Evolutionary conservation across 2,797 vertebrate species (phyloP), one percentile per base, ranked within the genome.

Genomic region (Neosilurus hyrtlii): DNA sequence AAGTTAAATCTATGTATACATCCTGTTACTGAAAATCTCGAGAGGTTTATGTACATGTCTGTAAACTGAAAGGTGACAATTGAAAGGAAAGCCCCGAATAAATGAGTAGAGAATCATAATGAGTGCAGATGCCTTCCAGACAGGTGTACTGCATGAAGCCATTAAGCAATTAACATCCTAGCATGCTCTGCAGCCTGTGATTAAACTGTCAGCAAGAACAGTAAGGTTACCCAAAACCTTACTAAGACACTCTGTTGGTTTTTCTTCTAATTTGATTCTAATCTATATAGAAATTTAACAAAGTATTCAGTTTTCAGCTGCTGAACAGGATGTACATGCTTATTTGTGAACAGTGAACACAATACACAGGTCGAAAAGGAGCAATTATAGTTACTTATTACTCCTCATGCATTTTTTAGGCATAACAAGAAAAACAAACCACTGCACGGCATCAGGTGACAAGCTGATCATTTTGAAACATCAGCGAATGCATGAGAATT

Each of bases 201-300:
- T 63, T 37, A 79, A 79, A 62, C 37, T 83, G 43, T 78, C 75
- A 77, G 76, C 76, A 63, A 51, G 61, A 78, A 78, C n/a, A 30
- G 9, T 51, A 78, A 16, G 61, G 1, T 63, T 75, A 59, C 22
- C 61, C 76, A 65, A 78, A 43, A 65, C 43, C 59, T 65, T 30
- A 52, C 37, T 63, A 1, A 62, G 12, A 77, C 57, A 16, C 35
- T 18, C n/a, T 57, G 4, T 49, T 30, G n/a, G 0, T 22, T 52
- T 66, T 79, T 30, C 24, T 52, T 65, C 15, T 51, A 18, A 78
- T 61, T 59, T 43, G 24, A 3, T 65, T 6, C 24, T 10, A 14
- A 10, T 79, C 49, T 15, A 1, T 76, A 61, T 9, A 59, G 20
- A 74, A 9, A 74, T 1, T 7, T 9, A 3, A 57, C 35, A 2